Conservation (phyloP, 2,113 vertebrate genomes). For the Stomatorhinus ivindoensis region DNA sequence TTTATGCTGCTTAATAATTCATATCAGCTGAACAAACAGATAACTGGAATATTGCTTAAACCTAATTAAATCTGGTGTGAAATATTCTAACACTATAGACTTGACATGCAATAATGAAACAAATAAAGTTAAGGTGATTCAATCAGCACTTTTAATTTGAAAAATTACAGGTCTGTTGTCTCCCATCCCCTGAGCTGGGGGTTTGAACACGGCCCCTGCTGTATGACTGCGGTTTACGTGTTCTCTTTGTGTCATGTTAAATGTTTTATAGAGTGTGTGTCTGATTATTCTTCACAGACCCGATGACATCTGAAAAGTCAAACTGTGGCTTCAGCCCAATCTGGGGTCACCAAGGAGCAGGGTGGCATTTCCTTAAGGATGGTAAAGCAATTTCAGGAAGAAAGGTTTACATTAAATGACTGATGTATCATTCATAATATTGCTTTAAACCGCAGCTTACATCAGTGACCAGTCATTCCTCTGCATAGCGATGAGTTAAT, state of each 20-base stretch:
- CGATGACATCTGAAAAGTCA: not conserved
- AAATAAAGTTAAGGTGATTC: not conserved
- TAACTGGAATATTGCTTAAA: not conserved
- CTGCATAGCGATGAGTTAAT: not conserved
- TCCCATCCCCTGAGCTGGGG: not conserved
- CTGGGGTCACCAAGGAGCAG: not conserved
- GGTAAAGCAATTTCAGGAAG: not conserved
- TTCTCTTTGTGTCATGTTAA: not conserved
- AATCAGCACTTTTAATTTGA: not conserved
- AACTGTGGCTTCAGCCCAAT: not conserved
- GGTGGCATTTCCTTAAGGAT: not conserved
- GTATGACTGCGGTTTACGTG: not conserved
- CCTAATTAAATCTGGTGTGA: not conserved
- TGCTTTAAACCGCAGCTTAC: not conserved
- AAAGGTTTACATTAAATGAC: not conserved
- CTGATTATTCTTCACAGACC: not conserved
- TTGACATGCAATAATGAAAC: not conserved
- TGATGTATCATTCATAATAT: not conserved
- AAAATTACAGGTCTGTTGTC: not conserved
- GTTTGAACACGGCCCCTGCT: not conserved
- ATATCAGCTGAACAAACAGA: conserved; percentile 1
- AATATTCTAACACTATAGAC: not conserved
- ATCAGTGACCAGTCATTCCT: not conserved
- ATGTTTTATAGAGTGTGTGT: not conserved
- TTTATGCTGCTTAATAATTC: not conserved